Percentiles rank a stretch among this genome's conserved stretches.
These are phyloP conservation scores for Microcebus jonahi DNA, from an alignment of 2,113 vertebrate species.

Conservation along the genomic window DNA sequence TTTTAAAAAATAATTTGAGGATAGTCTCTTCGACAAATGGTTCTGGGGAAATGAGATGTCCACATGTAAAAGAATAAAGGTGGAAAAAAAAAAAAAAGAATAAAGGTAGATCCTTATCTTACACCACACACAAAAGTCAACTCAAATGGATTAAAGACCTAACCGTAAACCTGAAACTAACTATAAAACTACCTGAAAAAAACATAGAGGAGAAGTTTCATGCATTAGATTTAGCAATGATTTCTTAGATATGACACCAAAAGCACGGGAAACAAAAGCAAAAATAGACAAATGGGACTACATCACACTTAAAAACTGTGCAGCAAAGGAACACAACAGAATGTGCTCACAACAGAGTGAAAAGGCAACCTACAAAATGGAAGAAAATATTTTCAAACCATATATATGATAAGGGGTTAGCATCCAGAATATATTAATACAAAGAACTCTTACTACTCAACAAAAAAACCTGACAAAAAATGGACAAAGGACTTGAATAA, in stretches of 20 bases:
- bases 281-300: not conserved
- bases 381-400: not conserved
- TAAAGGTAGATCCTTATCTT: not conserved
- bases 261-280: not conserved
- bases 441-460: not conserved
- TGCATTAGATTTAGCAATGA: not conserved
- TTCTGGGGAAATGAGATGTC: not conserved
- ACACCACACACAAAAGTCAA: not conserved
- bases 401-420: not conserved
- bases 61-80: not conserved
- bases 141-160: not conserved
- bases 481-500: not conserved
- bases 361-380: not conserved
- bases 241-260: not conserved
- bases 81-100: not conserved
- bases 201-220: not conserved
- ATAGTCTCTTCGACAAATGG: not conserved
- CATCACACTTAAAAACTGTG: not conserved
- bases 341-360: not conserved
- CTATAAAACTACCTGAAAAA: not conserved
- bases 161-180: not conserved
- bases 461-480: not conserved
- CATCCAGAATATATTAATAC: not conserved
- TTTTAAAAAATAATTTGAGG: not conserved
- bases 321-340: not conserved